Evolutionary conservation across 2,113 vertebrate genomes (phyloP), one percentile per base, ranked within the genome.

Genomic region (Agapornis roseicollis): DNA sequence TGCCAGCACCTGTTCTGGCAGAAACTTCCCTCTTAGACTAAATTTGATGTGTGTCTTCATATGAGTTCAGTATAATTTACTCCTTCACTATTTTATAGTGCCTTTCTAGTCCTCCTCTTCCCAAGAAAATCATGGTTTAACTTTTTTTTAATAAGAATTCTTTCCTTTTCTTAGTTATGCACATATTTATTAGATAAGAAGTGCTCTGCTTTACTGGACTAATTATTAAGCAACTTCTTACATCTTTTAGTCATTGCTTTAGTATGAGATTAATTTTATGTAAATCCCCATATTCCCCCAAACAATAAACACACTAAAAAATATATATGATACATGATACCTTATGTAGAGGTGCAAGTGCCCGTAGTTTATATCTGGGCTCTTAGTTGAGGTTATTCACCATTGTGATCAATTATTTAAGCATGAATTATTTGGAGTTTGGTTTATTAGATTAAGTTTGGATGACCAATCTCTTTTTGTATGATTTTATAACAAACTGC

Each of bases 401-500:
- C 4, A 17, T 13, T 39, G 3, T 25, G 60, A 69, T 50, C 7
- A 42, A 53, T 35, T 1, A 33, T 55, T 82, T 82, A 33, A 9
- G 5, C 13, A 6, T 8, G 2, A 37, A 64, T 31, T 71, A 13
- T 49, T 68, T 76, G 11, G 3, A 2, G 1, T 50, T 90, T 42
- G 3, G 1, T 65, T 69, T 58, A 35, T 47, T 52, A 28, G 39
- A 24, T 11, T 47, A 22, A n/a, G 13, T 46, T 50, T 47, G n/a
- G 18, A 80, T 9, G 16, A 35, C 6, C 1, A 50, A 10, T 25
- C 1, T 33, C 2, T 0, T 0, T 12, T 87, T 63, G 61, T 5
- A 65, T 47, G 6, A 61, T 65, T 83, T 82, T 76, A 42, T 44
- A 70, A 41, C 3, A 73, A 89, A 84, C 2, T 6, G 1, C 9